Percentiles rank a stretch among this genome's conserved stretches.
Conservation (phyloP, 2,797 vertebrate species). For the Lepus oiostolus region DNA sequence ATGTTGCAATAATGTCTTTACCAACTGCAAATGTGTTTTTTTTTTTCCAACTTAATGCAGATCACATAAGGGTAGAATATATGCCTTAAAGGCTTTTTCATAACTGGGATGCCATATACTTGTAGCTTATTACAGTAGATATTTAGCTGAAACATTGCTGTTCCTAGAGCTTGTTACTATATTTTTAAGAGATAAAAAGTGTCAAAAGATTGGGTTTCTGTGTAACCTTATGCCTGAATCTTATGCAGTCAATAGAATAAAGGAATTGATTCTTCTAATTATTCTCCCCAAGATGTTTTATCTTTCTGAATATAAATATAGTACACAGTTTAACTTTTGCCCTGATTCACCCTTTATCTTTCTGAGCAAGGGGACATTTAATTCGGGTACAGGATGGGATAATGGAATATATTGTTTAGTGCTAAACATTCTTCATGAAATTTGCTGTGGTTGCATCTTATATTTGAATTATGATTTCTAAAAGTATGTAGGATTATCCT, state of each 20-base stretch:
- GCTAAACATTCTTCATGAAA: background rate
- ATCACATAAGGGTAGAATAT: background rate
- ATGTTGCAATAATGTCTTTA: background rate
- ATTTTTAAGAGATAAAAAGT: background rate
- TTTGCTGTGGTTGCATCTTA: constrained; percentile 37
- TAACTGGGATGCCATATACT: background rate
- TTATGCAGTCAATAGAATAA: constrained; percentile 6
- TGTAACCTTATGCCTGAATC: background rate
- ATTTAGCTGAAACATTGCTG: background rate
- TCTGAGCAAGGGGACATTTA: background rate
- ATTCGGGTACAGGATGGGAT: background rate
- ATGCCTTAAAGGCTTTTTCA: background rate
- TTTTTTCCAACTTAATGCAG: background rate
- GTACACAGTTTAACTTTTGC: background rate
- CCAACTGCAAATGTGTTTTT: background rate
- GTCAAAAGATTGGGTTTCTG: constrained; percentile 1
- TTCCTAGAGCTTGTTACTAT: background rate
- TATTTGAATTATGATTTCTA: constrained; percentile 3
- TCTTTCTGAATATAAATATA: background rate
- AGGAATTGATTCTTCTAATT: background rate
- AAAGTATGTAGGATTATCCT: constrained; percentile 20
- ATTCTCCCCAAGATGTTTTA: background rate
- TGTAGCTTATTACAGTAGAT: background rate
- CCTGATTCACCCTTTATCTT: background rate
- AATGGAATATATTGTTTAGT: background rate